These are phyloP conservation scores for Leucophenga montana DNA, from an alignment of 2,888 invertebrate species.

Conservation along the genomic window DNA sequence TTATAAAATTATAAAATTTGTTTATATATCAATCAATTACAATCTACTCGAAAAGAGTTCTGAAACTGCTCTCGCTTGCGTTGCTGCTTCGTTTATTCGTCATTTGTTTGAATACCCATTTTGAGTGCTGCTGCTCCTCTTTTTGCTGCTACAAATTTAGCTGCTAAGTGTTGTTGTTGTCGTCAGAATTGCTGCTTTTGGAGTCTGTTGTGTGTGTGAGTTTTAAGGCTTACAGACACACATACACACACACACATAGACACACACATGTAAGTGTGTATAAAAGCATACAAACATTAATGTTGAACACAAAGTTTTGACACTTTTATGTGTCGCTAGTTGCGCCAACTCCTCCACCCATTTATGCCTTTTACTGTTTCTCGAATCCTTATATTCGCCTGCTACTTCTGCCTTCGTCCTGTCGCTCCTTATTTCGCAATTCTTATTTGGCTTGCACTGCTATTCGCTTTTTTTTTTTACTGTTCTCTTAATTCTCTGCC, in stretches of 20 bases:
- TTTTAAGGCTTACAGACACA: no score
- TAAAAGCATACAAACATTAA: background rate
- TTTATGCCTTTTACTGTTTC: no score
- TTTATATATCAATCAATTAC: no score
- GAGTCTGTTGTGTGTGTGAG: no score
- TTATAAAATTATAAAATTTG: no score
- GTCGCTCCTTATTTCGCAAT: background rate
- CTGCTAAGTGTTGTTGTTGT: background rate
- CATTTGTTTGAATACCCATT: background rate
- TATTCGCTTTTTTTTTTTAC: background rate
- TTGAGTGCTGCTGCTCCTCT: background rate
- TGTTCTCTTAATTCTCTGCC: background rate
- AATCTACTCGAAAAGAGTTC: no score
- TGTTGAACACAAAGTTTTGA: constrained; percentile 56
- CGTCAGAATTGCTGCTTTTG: no score
- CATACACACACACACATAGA: background rate
- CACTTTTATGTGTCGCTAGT: constrained; percentile 52
- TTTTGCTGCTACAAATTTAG: no score
- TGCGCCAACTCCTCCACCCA: background rate
- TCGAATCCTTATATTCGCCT: background rate
- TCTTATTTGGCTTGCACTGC: background rate
- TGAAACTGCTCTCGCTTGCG: background rate
- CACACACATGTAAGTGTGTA: constrained; percentile 6
- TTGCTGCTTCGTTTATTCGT: constrained; percentile 4
- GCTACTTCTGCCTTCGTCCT: background rate